These are phyloP conservation scores for Drosophila infuscata DNA, from an alignment of 2,888 invertebrate genomes.

Conservation along the genomic window DNA sequence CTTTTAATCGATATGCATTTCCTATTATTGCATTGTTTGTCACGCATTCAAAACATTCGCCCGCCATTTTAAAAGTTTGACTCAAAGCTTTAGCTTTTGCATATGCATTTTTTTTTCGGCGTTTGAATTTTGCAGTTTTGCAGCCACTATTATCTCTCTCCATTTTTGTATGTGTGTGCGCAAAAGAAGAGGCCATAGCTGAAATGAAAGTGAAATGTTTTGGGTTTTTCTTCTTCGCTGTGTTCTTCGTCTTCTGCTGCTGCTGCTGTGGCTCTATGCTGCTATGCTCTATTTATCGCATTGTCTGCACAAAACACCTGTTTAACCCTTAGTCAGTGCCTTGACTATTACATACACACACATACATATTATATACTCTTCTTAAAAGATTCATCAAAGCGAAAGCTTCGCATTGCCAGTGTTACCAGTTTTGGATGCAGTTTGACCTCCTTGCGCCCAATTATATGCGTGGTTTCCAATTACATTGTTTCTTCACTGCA, in stretches of 20 bases:
- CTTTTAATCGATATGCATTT: conserved; percentile 54
- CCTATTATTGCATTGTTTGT: conserved; percentile 10
- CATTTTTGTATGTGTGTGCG: conserved; percentile 19
- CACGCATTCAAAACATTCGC: conserved; percentile 24
- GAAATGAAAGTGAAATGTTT: conserved; percentile 58
- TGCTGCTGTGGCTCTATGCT: conserved; percentile 37
- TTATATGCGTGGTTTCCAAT: conserved; percentile 28
- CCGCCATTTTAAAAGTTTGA: conserved; percentile 75
- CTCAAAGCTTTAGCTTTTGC: conserved; percentile 61
- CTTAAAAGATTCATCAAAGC: not conserved
- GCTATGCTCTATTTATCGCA: conserved; percentile 54
- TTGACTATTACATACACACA: not conserved
- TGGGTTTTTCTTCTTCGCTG: conserved; percentile 29
- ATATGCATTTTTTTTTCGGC: conserved; percentile 24
- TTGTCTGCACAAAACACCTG: conserved; percentile 40
- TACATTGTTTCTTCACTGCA: conserved; percentile 27
- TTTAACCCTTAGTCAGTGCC: conserved; percentile 37
- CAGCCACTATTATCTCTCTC: conserved; percentile 20
- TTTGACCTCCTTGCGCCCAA: conserved; percentile 35
- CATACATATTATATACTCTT: not conserved
- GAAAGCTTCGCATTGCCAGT: conserved; percentile 16
- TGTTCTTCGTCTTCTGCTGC: conserved; percentile 44
- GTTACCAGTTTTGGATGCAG: conserved; percentile 19
- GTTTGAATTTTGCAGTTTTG: conserved; percentile 26
- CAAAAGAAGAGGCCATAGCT: conserved; percentile 38